Conservation (phyloP, 2,888 invertebrate genomes). For the Trichopria drosophilae region DNA sequence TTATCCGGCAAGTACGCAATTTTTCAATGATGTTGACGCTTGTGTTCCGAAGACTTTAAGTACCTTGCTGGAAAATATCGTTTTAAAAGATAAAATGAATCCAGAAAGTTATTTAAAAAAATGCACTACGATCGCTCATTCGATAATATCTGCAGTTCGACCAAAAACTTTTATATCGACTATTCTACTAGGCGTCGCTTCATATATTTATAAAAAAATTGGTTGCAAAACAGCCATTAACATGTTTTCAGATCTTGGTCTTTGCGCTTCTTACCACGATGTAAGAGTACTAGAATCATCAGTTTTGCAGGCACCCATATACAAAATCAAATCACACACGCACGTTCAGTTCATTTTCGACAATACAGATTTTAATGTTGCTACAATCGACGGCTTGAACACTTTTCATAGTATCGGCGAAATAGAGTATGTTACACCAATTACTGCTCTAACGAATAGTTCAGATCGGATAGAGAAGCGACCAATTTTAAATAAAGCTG, state of each 20-base stretch:
- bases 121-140: constrained; percentile 25
- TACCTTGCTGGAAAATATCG: constrained; percentile 32
- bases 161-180: constrained; percentile 46
- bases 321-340: not conserved
- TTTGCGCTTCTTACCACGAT: constrained; percentile 41
- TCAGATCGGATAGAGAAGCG: too few species aligned
- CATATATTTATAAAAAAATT: constrained; percentile 26
- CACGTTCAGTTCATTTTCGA: too few species aligned
- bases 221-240: constrained; percentile 36
- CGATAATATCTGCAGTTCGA: constrained; percentile 38
- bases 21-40: constrained; percentile 10
- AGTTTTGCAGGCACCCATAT: constrained; percentile 29
- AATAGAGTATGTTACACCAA: constrained; percentile 21
- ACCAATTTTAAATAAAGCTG: too few species aligned
- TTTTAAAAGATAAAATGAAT: constrained; percentile 17
- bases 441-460: too few species aligned
- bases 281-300: constrained; percentile 40
- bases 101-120: constrained; percentile 16
- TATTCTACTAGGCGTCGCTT: constrained; percentile 20
- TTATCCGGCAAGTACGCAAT: constrained; percentile 31
- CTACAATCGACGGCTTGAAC: constrained; percentile 23
- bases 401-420: constrained; percentile 31
- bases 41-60: constrained; percentile 37
- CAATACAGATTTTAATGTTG: constrained; percentile 22
- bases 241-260: constrained; percentile 39